phyloP scores from a whole-genome alignment of 2,113 vertebrate genomes.

The Macrotus californicus region DNA sequence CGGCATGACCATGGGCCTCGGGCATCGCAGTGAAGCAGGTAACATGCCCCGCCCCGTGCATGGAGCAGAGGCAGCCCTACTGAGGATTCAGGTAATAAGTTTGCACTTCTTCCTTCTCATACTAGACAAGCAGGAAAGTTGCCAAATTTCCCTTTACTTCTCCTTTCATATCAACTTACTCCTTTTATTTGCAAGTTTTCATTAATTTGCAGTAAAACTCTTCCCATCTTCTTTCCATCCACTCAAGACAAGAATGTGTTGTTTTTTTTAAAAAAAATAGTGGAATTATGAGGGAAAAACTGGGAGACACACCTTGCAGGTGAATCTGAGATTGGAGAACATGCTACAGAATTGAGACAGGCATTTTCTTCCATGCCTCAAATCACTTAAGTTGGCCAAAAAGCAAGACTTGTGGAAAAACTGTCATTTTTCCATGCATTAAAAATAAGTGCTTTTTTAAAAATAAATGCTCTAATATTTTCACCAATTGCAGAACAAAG shows the following conservation, averaged over 20 bases:
- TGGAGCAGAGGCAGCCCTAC: background rate
- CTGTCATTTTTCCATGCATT: background rate
- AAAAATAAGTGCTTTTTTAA: background rate
- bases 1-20: too few relatives aligned
- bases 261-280: background rate
- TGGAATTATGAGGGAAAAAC: background rate
- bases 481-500: background rate
- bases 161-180: background rate
- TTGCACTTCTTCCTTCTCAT: background rate
- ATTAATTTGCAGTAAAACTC: background rate
- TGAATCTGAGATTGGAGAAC: background rate
- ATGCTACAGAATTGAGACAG: background rate
- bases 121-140: background rate
- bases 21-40: background rate
- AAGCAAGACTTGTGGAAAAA: background rate
- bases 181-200: background rate
- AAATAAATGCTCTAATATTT: background rate
- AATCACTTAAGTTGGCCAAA: background rate
- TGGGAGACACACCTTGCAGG: background rate
- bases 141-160: background rate
- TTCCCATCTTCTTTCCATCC: background rate
- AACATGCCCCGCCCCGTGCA: accelerated
- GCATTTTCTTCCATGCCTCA: background rate
- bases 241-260: background rate
- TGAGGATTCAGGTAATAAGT: background rate